phyloP scores from a whole-genome alignment of 2,888 invertebrate genomes.

The Barypeithes pellucidus region DNA sequence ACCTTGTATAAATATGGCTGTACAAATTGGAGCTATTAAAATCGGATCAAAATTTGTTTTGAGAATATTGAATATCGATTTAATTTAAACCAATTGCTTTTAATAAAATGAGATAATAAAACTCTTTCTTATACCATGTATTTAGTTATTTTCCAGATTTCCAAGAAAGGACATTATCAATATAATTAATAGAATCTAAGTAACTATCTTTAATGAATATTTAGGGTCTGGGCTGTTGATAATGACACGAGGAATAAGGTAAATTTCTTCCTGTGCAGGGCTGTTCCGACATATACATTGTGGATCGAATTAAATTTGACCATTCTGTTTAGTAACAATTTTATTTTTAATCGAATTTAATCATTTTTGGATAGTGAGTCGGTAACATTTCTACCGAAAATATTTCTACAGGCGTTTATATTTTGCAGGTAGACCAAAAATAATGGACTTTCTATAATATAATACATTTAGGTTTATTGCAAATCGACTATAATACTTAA shows the following conservation, averaged over 20 bases:
- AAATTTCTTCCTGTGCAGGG: constrained; percentile 2
- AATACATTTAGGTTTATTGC: no score
- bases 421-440: no score
- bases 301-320: no score
- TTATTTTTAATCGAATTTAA: no score
- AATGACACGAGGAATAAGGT: constrained; percentile 22
- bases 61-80: not conserved
- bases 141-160: constrained; percentile 27
- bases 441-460: no score
- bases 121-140: not conserved
- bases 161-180: not conserved
- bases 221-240: constrained; percentile 11
- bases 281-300: not conserved
- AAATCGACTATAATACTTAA: no score
- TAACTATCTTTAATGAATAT: constrained; percentile 2
- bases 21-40: not conserved
- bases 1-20: not conserved
- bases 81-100: not conserved
- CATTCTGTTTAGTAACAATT: no score
- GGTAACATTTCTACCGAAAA: no score
- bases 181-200: not conserved
- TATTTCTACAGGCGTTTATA: no score
- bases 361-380: no score
- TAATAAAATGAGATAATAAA: not conserved
- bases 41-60: not conserved